phyloP scores from a whole-genome alignment of 1,140 invertebrate species.

The Rhagoletis zephyria region DNA sequence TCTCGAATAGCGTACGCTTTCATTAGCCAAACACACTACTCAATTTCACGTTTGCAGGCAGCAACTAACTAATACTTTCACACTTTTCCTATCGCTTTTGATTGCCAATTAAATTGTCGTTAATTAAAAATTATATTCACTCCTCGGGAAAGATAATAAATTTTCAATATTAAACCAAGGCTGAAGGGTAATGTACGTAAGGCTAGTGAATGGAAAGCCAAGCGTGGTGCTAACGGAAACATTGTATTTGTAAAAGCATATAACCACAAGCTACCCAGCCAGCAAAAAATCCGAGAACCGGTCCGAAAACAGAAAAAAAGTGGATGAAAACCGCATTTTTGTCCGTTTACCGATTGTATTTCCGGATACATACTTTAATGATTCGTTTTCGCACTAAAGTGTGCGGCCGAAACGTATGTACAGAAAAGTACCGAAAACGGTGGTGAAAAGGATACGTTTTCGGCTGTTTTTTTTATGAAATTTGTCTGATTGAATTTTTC shows the following conservation, averaged over 20 bases:
- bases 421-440: too few relatives aligned
- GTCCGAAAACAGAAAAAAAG: too few relatives aligned
- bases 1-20: too few relatives aligned
- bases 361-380: too few relatives aligned
- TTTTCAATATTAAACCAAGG: conserved; percentile 41
- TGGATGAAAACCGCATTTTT: too few relatives aligned
- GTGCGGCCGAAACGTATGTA: too few relatives aligned
- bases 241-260: not conserved
- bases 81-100: conserved; percentile 11
- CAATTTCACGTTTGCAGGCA: conserved; percentile 2
- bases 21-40: not conserved
- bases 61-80: conserved; percentile 41
- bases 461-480: too few relatives aligned
- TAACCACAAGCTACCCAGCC: too few relatives aligned
- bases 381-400: too few relatives aligned
- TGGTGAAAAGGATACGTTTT: too few relatives aligned
- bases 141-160: conserved; percentile 46
- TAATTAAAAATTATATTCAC: conserved; percentile 51
- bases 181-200: not conserved
- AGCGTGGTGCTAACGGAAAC: not conserved
- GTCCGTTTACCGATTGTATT: too few relatives aligned
- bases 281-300: not conserved
- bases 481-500: too few relatives aligned
- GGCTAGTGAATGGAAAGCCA: not conserved
- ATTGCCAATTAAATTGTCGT: conserved; percentile 52